Percentiles rank a stretch among this genome's conserved stretches.
Conservation (phyloP, 2,113 vertebrate genomes). For the Melozone crissalis region DNA sequence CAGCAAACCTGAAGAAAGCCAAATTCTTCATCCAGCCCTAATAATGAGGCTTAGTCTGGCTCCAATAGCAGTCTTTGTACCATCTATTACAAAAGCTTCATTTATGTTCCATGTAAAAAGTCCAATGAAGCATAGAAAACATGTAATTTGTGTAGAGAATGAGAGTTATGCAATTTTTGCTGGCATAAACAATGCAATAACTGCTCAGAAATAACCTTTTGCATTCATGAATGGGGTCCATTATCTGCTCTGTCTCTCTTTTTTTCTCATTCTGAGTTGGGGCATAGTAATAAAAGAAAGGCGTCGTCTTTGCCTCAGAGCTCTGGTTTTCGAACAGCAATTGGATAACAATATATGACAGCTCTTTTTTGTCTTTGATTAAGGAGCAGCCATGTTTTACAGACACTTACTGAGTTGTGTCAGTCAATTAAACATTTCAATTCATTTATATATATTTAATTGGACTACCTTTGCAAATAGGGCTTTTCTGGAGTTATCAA, state of each 20-base stretch:
- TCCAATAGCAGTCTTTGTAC: slow-evolving; percentile 25
- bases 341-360: slow-evolving; percentile 10
- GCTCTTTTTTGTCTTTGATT: slow-evolving; percentile 38
- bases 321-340: slow-evolving; percentile 21
- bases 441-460: not conserved
- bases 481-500: not conserved
- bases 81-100: slow-evolving; percentile 44
- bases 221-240: slow-evolving; percentile 10
- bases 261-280: not conserved
- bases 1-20: slow-evolving; percentile 14
- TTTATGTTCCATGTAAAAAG: slow-evolving; percentile 51
- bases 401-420: not conserved
- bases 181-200: slow-evolving; percentile 63
- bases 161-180: slow-evolving; percentile 37
- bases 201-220: slow-evolving; percentile 46
- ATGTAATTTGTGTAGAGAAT: slow-evolving; percentile 51
- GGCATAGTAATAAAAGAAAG: not conserved
- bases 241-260: slow-evolving; percentile 19
- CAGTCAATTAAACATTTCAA: slow-evolving; percentile 36
- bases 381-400: slow-evolving; percentile 14
- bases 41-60: slow-evolving; percentile 24
- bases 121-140: slow-evolving; percentile 58
- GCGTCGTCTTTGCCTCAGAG: not conserved
- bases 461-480: not conserved
- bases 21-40: slow-evolving; percentile 24